phyloP scores from a whole-genome alignment of 2,888 invertebrate genomes.

The Drosophila hawaiiensis region DNA sequence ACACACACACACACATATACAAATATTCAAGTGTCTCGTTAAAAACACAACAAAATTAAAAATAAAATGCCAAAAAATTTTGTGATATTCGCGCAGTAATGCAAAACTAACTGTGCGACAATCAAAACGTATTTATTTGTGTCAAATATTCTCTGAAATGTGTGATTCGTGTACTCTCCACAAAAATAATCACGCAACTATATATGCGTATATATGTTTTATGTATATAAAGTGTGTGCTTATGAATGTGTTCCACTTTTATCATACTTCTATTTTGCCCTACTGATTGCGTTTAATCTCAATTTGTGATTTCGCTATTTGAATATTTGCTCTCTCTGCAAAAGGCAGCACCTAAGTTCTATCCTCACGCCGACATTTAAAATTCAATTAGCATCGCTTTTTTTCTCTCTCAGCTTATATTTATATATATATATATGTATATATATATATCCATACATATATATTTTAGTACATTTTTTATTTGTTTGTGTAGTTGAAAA shows the following conservation, averaged over 20 bases:
- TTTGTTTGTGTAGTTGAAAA: constrained; percentile 20
- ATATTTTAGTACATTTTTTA: constrained; percentile 44
- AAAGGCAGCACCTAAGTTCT: constrained; percentile 2
- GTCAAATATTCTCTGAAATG: constrained; percentile 18
- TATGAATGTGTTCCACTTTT: constrained; percentile 17
- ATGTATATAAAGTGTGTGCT: constrained; percentile 1
- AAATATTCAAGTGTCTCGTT: constrained; percentile 21
- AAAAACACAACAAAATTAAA: not conserved
- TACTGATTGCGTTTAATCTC: constrained; percentile 43
- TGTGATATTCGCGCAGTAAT: constrained; percentile 43
- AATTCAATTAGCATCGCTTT: constrained; percentile 69
- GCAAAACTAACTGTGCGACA: not conserved
- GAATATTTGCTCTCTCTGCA: constrained; percentile 8
- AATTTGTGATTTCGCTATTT: constrained; percentile 14
- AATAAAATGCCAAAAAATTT: constrained; percentile 13
- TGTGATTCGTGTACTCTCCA: not conserved
- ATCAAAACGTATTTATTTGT: constrained; percentile 3
- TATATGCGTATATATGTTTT: not conserved
- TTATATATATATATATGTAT: not conserved
- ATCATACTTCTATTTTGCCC: constrained; percentile 29
- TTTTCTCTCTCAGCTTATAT: constrained; percentile 18
- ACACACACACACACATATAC: constrained; percentile 1
- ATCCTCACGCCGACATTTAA: constrained; percentile 15
- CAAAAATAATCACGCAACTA: constrained; percentile 2
- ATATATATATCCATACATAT: constrained; percentile 23